Evolutionary conservation across 2,113 vertebrate genomes (phyloP).

Genomic region (Nerophis lumbriciformis): DNA sequence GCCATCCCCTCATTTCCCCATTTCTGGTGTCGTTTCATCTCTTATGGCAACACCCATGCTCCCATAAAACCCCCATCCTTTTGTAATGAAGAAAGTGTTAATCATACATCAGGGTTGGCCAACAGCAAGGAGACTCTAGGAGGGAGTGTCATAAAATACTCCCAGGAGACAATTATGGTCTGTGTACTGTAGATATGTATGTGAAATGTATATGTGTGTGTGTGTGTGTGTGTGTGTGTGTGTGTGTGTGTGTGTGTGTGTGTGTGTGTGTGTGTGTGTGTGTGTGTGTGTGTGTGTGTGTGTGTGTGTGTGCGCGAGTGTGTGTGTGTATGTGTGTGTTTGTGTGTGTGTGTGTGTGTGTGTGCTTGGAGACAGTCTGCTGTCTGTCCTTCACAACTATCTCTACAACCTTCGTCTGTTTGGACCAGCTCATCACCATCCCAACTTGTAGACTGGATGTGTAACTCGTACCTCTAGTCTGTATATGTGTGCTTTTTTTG

Average conservation of each 20-base stretch:
- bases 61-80: neutral
- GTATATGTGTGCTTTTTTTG: neutral
- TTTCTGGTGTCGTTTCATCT: constrained; percentile 47
- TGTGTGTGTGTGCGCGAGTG: neutral
- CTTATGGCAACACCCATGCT: constrained; percentile 28
- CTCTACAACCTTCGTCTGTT: constrained; percentile 55
- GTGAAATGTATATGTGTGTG: constrained; percentile 15
- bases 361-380: constrained; percentile 46
- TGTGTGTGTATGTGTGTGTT: constrained; percentile 20
- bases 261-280: no score
- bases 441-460: constrained; percentile 9
- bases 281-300: no score
- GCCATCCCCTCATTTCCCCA: constrained; percentile 47
- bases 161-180: constrained; percentile 64
- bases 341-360: constrained; percentile 15
- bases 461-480: no score
- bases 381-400: constrained; percentile 56
- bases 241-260: no score
- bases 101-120: constrained; percentile 60
- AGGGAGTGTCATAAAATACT: constrained; percentile 59
- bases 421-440: constrained; percentile 38
- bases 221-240: constrained; percentile 5
- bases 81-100: constrained; percentile 57
- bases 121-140: constrained; percentile 54
- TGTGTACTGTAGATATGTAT: constrained; percentile 34